A percentile compares a stretch with the other conserved stretches of the same genome.
Conservation (phyloP, 2,888 invertebrate species). For the Drosophila mulleri region DNA sequence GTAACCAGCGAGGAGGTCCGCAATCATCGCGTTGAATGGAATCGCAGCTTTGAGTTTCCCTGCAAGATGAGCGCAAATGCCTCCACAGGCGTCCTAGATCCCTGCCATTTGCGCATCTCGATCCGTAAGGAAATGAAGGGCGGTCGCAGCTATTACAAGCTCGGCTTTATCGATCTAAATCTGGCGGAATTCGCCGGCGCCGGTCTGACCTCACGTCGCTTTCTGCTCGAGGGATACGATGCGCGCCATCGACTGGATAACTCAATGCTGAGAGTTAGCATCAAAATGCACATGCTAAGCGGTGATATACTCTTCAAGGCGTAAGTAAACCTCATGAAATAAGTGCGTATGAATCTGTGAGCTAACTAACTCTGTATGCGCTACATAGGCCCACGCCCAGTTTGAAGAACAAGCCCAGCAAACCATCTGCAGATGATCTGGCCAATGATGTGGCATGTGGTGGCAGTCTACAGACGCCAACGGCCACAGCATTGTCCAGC, state of each 20-base stretch:
- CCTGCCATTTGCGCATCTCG: constrained; percentile 96
- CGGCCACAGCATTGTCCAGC: constrained; percentile 75
- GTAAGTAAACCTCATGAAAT: constrained; percentile 87
- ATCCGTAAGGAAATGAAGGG: constrained; percentile 95
- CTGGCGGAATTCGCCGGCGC: constrained; percentile 98
- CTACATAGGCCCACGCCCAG: constrained; percentile 88
- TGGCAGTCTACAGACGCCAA: constrained; percentile 82
- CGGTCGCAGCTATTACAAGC: constrained; percentile 90
- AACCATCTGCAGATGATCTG: constrained; percentile 85
- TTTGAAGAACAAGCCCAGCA: constrained; percentile 86
- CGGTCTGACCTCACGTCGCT: constrained; percentile 93
- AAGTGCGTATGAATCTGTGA: neutral
- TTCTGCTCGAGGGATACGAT: constrained; percentile 98
- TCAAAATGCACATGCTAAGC: constrained; percentile 96
- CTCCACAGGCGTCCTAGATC: constrained; percentile 96
- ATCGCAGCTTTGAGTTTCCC: constrained; percentile 94
- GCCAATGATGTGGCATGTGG: constrained; percentile 76
- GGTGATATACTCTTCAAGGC: constrained; percentile 99
- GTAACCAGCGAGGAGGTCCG: constrained; percentile 94
- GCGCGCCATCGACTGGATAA: constrained; percentile 97
- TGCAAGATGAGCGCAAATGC: constrained; percentile 99
- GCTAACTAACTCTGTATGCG: neutral
- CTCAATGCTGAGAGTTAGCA: constrained; percentile 95
- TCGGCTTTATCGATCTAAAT: constrained; percentile 99
- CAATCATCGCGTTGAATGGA: constrained; percentile 97